A percentile compares a stretch with the other conserved stretches of the same genome.
phyloP scores from a whole-genome alignment of 2,797 vertebrate genomes.

The Eptatretus atami region DNA sequence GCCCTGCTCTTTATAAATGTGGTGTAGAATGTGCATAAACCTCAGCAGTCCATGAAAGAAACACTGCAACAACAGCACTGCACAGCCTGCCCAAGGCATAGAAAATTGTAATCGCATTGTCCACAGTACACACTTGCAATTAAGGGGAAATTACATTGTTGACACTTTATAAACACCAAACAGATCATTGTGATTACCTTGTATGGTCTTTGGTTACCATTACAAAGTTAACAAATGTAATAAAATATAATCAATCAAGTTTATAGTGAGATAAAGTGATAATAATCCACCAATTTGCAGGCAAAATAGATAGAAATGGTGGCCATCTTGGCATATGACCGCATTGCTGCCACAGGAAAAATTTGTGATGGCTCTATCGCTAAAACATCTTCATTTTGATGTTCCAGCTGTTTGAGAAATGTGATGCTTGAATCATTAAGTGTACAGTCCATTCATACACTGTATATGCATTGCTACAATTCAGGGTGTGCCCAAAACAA shows the following conservation, averaged over 20 bases:
- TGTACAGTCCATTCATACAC: no score
- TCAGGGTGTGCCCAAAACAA: no score
- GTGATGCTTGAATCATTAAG: no score
- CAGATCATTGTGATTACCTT: neutral
- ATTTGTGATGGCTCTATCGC: neutral
- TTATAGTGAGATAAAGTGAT: neutral
- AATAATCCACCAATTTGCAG: neutral
- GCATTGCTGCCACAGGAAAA: neutral
- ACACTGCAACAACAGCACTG: neutral
- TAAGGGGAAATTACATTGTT: neutral
- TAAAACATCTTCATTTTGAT: neutral
- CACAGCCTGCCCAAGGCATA: no score
- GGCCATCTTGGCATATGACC: slow-evolving; percentile 1
- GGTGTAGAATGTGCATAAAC: neutral
- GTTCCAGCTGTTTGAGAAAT: no score
- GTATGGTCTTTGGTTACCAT: neutral
- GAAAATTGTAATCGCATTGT: neutral
- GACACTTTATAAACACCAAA: neutral
- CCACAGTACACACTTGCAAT: neutral
- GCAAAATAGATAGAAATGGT: neutral
- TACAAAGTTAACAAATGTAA: neutral
- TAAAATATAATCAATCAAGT: neutral
- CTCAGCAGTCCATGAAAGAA: neutral
- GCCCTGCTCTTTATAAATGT: neutral
- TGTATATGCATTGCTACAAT: no score